Conservation (phyloP, 2,797 vertebrate species). For the Chiloscyllium punctatum region DNA sequence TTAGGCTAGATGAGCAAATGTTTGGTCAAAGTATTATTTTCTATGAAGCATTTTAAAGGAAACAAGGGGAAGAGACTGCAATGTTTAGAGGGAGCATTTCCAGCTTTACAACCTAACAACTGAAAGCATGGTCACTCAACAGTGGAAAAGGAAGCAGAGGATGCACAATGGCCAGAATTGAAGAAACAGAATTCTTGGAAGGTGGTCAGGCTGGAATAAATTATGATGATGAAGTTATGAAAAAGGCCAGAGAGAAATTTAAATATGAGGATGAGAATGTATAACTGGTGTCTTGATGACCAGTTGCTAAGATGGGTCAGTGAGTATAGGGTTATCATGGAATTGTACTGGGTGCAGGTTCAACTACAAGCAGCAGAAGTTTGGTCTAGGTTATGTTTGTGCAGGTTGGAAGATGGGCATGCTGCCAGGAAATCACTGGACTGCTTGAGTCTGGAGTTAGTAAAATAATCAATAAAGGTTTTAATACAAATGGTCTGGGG, state of each 20-base stretch:
- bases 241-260: neutral
- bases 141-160: neutral
- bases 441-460: neutral
- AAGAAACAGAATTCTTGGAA: neutral
- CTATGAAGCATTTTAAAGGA: neutral
- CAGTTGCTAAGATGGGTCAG: neutral
- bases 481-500: neutral
- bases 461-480: neutral
- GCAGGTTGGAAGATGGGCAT: neutral
- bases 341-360: neutral
- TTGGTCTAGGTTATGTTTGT: neutral
- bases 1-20: neutral
- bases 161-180: neutral
- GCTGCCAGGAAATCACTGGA: neutral
- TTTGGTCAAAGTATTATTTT: neutral
- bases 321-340: neutral
- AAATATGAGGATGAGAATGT: neutral
- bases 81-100: neutral
- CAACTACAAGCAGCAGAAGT: neutral
- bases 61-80: neutral
- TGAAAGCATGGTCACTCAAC: neutral
- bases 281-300: neutral
- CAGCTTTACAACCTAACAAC: neutral
- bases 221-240: no score
- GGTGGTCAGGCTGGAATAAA: neutral